Percentiles rank a stretch among this genome's conserved stretches.
Evolutionary conservation across 2,888 invertebrate species (phyloP).

Genomic region (Microctonus brassicae): DNA sequence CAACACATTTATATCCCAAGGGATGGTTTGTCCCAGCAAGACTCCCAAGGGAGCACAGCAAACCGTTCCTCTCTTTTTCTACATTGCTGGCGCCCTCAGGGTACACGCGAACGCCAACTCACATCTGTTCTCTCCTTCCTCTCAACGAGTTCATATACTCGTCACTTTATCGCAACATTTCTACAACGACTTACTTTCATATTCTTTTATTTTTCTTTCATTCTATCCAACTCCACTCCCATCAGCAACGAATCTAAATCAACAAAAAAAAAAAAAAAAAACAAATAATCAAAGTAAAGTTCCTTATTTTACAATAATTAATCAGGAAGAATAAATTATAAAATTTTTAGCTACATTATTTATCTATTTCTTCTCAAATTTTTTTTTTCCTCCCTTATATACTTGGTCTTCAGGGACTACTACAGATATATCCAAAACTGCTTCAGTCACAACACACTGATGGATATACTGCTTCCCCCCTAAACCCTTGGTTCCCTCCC

Average conservation of each 20-base stretch:
- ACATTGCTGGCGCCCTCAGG: conserved; percentile 42
- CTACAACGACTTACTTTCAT: not conserved
- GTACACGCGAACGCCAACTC: conserved; percentile 52
- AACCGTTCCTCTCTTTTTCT: conserved; percentile 5
- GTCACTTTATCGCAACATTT: conserved; percentile 6
- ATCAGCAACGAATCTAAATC: too few species aligned
- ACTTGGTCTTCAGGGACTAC: conserved; percentile 3
- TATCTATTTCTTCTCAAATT: not conserved
- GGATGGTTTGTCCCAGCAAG: conserved; percentile 65
- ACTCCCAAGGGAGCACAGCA: conserved; percentile 58
- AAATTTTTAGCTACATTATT: not conserved
- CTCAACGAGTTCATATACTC: conserved; percentile 1
- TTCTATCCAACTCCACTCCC: not conserved
- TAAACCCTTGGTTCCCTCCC: too few species aligned
- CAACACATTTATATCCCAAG: conserved; percentile 45
- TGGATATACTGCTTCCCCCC: conserved; percentile 49
- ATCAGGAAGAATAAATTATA: too few species aligned
- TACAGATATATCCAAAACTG: conserved; percentile 6
- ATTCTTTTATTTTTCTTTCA: not conserved
- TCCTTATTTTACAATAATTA: too few species aligned
- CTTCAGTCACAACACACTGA: conserved; percentile 11
- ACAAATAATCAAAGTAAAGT: too few species aligned
- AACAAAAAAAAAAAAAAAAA: too few species aligned
- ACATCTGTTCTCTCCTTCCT: conserved; percentile 38
- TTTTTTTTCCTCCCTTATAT: not conserved